Conservation (phyloP, 2,888 invertebrate species). For the Calameuta filiformis region DNA sequence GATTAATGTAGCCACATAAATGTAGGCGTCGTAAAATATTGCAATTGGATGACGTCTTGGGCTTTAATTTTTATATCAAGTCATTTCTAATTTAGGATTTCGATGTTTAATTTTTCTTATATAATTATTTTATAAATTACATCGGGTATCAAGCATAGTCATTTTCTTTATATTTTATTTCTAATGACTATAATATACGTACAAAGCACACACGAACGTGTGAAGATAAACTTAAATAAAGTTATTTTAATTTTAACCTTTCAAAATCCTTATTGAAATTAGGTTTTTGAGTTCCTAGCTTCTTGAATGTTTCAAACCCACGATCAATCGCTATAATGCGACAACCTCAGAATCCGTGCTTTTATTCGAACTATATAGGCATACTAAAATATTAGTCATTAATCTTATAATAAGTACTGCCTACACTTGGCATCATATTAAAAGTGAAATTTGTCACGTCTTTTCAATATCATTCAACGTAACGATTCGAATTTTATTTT, state of each 20-base stretch:
- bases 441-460: not conserved
- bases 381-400: not conserved
- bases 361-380: not conserved
- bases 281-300: not conserved
- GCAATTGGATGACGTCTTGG: not conserved
- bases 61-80: not conserved
- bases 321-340: too few species aligned
- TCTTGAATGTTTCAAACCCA: too few species aligned
- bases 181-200: slow-evolving; percentile 25
- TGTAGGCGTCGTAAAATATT: not conserved
- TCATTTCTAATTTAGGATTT: not conserved
- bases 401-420: not conserved
- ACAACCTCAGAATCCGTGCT: too few species aligned
- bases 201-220: slow-evolving; percentile 19
- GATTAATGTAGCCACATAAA: not conserved
- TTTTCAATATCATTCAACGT: not conserved
- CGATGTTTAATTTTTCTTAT: not conserved
- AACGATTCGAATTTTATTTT: not conserved
- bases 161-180: slow-evolving; percentile 35
- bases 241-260: not conserved
- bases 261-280: not conserved
- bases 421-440: not conserved
- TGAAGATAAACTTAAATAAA: not conserved
- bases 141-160: not conserved
- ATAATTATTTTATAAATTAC: not conserved